Conservation (phyloP, 2,888 invertebrate species). For the Drosophila hawaiiensis region DNA sequence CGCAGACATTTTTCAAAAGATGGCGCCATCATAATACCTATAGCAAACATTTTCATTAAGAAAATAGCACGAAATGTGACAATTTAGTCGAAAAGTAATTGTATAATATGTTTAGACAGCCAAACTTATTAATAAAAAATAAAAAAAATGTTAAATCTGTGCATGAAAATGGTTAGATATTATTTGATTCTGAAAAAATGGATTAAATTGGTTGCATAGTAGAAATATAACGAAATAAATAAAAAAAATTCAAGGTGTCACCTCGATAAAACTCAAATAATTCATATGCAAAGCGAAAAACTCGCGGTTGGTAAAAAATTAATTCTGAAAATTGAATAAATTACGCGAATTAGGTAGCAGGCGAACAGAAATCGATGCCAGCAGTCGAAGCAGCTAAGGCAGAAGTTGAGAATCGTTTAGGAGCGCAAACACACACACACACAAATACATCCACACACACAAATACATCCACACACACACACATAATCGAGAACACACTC, state of each 20-base stretch:
- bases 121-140: background rate
- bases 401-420: slow-evolving; percentile 72
- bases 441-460: slow-evolving; percentile 21
- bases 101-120: background rate
- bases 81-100: slow-evolving; percentile 10
- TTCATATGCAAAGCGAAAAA: slow-evolving; percentile 56
- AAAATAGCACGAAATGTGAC: slow-evolving; percentile 18
- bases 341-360: slow-evolving; percentile 83
- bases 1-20: background rate
- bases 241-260: slow-evolving; percentile 13
- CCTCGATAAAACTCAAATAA: slow-evolving; percentile 41
- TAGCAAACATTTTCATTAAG: background rate
- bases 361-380: slow-evolving; percentile 70
- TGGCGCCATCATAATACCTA: background rate
- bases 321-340: slow-evolving; percentile 83
- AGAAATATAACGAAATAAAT: slow-evolving; percentile 1
- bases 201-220: background rate
- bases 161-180: background rate
- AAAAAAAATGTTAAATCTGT: background rate
- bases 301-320: slow-evolving; percentile 73
- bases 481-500: slow-evolving; percentile 21
- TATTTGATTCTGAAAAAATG: background rate
- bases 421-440: slow-evolving; percentile 46
- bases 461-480: slow-evolving; percentile 19
- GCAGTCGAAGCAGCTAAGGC: slow-evolving; percentile 47